Evolutionary conservation across 2,888 invertebrate genomes (phyloP), one percentile per base, ranked within the genome.

Genomic region (Cyaniris semiargus): DNA sequence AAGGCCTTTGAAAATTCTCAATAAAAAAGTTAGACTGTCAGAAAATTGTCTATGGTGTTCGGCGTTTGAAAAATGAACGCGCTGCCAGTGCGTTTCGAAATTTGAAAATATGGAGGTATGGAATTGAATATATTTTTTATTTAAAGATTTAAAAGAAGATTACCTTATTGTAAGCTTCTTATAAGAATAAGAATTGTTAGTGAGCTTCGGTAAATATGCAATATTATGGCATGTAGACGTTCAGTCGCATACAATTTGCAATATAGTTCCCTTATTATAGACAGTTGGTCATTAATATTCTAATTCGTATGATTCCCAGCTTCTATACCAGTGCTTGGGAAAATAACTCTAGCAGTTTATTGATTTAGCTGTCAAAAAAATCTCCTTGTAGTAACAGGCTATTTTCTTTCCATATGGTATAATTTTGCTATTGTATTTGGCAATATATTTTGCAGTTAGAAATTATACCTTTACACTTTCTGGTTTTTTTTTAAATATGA

Each of bases 281-380:
- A 23, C 44, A 38, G 72, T 6, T 23, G 48, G 48, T 44, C 53
- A 48, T 76, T 76, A 48, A 70, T 70, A 76, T 76, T 76, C 38
- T 76, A 76, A 66, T 78, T 78, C 66, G 23, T 21, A 76, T 74
- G 56, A 72, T 78, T 77, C 60, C 70, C 76, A 56, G 44, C 77
- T 71, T 70, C 48, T 53, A 15, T 21, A 27, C 48, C 27, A 3
- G 44, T 74, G 21, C 13, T 15, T 76, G 78, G 76, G 76, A 76
- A 70, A 38, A 79, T 79, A 78, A 80, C 79, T 80, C 76, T 76
- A 74, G 75, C 60, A 60, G 76, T 78, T 80, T 79, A 78, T 78
- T 76, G 75, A 77, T 75, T 77, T 76, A 76, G 76, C 75, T 78
- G 77, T 78, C 78, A 79, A 53, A 44, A 53, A 53, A 70, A 78